Percentiles rank a stretch among this genome's conserved stretches.
Evolutionary conservation across 1,140 invertebrate species (phyloP).

Genomic region (Drosophila tropicalis): DNA sequence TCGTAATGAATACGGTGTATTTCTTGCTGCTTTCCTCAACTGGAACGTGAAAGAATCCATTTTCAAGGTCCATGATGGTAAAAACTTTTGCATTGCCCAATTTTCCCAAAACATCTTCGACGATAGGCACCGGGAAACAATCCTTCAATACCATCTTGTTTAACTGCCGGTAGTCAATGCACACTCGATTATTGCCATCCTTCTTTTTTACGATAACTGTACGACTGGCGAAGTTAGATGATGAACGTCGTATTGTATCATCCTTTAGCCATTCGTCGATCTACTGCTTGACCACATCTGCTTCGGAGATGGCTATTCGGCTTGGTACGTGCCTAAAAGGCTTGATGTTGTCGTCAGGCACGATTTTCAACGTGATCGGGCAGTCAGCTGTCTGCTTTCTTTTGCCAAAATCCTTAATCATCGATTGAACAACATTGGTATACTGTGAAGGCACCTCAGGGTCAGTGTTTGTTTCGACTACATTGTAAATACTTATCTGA

Average conservation of each 20-base stretch:
- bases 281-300: conserved; percentile 9
- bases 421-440: conserved; percentile 5
- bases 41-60: conserved; percentile 39
- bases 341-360: conserved; percentile 5
- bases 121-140: conserved; percentile 55
- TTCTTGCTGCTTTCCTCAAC: conserved; percentile 35
- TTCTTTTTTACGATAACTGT: conserved; percentile 66
- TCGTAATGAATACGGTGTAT: conserved; percentile 72
- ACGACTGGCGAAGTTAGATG: conserved; percentile 51
- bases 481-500: conserved; percentile 26
- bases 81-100: conserved; percentile 40
- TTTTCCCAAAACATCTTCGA: too few species aligned
- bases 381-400: background rate
- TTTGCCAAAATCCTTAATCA: background rate
- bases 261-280: conserved; percentile 29
- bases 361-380: conserved; percentile 16
- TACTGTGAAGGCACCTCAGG: conserved; percentile 14
- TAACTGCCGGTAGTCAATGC: conserved; percentile 52
- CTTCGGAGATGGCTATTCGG: conserved; percentile 23
- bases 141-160: conserved; percentile 54
- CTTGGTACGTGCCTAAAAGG: conserved; percentile 30
- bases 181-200: conserved; percentile 45
- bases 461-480: conserved; percentile 14
- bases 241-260: conserved; percentile 26
- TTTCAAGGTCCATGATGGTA: conserved; percentile 42